Evolutionary conservation across 2,797 vertebrate genomes (phyloP), one percentile per base, ranked within the genome.

Genomic region (Stomatorhinus walkeri): DNA sequence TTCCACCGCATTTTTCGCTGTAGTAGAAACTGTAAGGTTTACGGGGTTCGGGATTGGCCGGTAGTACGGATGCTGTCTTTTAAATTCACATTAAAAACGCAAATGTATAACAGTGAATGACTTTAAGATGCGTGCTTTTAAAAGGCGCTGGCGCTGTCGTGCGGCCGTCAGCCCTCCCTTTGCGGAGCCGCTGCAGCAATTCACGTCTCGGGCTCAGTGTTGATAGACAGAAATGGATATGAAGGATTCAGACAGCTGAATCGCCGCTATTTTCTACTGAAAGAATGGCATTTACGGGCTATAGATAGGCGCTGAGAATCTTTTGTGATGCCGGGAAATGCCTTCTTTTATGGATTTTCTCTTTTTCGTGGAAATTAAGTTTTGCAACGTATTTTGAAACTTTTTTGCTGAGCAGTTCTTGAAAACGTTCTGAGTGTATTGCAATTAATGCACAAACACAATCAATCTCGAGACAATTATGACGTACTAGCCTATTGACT

Each of bases 171-270:
- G 84, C 83, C 48, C 59, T 76, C 81, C 59, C 19, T 87, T 46
- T 51, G 83, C 84, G 59, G 84, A 85, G 81, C 16, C 85, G 43
- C 81, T 87, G 43, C 72, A 83, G 86, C 49, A 40, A 87, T 89
- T 87, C 89, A 87, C 64, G 10, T 56, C 89, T 87, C 68, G 2
- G 51, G 49, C 51, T 46, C 36, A n/a, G 72, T 87, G 89, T 32
- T 88, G 87, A 89, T 72, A 88, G 83, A 85, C 87, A 56, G 84
- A 84, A 90, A 84, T 68, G 79, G 83, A 83, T 81, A 88, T 94
- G 93, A 95, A 88, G 90, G 91, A 93, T 91, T 91, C 92, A 90
- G 91, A 94, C 95, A 95, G 95, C 94, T 94, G 95, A 93, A 85
- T 87, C 88, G 68, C 87, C 88, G 87, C 89, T 90, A 90, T 90